Conservation (phyloP, 1,140 invertebrate species). For the Heterodera carotae region DNA sequence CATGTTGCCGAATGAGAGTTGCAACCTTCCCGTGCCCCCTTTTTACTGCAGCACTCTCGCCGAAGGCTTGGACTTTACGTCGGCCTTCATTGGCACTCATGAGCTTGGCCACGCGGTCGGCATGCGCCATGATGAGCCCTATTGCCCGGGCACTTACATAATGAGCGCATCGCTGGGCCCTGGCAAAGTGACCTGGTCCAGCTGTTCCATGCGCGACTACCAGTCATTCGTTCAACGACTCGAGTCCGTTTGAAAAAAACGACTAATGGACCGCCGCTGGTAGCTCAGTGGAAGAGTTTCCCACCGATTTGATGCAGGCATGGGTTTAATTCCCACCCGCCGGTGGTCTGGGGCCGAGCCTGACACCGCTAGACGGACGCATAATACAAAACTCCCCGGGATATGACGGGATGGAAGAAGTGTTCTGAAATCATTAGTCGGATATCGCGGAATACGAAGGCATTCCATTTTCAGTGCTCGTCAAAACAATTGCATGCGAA, state of each 20-base stretch:
- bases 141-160: conserved; percentile 62
- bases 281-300: too few relatives aligned
- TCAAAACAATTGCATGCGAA: conserved; percentile 61
- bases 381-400: too few relatives aligned
- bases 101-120: conserved; percentile 64
- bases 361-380: too few relatives aligned
- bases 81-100: conserved; percentile 64
- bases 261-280: too few relatives aligned
- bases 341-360: too few relatives aligned
- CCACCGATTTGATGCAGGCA: too few relatives aligned
- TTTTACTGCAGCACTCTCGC: conserved; percentile 52
- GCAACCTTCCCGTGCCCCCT: background rate
- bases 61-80: conserved; percentile 64
- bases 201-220: conserved; percentile 65
- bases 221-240: conserved; percentile 62
- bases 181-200: conserved; percentile 68
- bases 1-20: background rate
- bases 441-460: too few relatives aligned
- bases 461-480: conserved; percentile 46
- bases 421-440: too few relatives aligned
- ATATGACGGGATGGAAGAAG: too few relatives aligned
- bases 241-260: conserved; percentile 50
- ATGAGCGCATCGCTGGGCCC: conserved; percentile 67
- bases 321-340: background rate
- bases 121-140: conserved; percentile 66